phyloP scores from a whole-genome alignment of 2,113 vertebrate genomes.

The Tetraodon nigroviridis region DNA sequence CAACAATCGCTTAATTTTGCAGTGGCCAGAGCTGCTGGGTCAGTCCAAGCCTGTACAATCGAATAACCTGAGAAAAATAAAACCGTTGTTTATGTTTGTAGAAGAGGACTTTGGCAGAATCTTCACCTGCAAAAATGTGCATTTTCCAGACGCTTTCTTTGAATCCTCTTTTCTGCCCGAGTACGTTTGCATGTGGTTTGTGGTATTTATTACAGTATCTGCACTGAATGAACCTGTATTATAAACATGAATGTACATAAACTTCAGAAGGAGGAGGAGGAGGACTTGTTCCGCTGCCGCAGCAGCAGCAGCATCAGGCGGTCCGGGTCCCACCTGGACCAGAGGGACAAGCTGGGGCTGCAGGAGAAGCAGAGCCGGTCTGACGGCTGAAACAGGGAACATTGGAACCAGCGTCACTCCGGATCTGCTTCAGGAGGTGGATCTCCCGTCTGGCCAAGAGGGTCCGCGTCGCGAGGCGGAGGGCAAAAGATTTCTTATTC shows the following conservation, averaged over 20 bases:
- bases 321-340: background rate
- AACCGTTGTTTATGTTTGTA: background rate
- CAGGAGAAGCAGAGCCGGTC: slow-evolving; percentile 35
- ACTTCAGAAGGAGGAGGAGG: slow-evolving; percentile 51
- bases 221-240: slow-evolving; percentile 73
- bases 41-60: too few relatives aligned
- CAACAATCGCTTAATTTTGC: too few relatives aligned
- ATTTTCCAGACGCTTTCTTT: slow-evolving; percentile 23
- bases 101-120: too few relatives aligned
- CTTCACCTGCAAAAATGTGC: slow-evolving; percentile 6
- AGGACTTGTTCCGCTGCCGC: slow-evolving; percentile 39
- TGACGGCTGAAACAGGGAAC: slow-evolving; percentile 39
- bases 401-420: slow-evolving; percentile 19
- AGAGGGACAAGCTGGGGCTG: background rate
- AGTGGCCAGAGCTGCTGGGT: too few relatives aligned
- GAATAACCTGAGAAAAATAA: too few relatives aligned
- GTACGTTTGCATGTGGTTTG: slow-evolving; percentile 75
- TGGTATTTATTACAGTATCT: slow-evolving; percentile 69
- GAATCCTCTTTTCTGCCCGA: slow-evolving; percentile 17
- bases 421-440: slow-evolving; percentile 32
- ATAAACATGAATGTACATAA: slow-evolving; percentile 77
- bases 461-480: slow-evolving; percentile 34
- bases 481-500: slow-evolving; percentile 46
- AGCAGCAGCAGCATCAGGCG: slow-evolving; percentile 23
- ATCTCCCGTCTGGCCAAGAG: slow-evolving; percentile 27